Percentiles rank a stretch among this genome's conserved stretches.
Evolutionary conservation across 2,113 vertebrate species (phyloP).

Genomic region (Rhinogobius similis): DNA sequence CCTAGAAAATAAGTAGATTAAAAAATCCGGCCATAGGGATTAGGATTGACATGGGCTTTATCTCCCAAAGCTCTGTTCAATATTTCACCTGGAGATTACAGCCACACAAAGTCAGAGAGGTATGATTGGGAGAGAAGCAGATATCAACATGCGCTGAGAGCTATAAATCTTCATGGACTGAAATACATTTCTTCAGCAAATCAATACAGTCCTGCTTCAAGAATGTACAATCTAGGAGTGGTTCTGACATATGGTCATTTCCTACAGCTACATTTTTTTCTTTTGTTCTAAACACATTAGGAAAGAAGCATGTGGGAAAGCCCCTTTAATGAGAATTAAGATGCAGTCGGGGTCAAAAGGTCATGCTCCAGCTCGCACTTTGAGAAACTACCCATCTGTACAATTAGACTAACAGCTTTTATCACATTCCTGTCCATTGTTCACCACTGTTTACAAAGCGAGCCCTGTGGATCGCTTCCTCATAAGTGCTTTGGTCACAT

Average conservation of each 20-base stretch:
- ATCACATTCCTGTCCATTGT: constrained; percentile 39
- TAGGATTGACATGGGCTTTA: constrained; percentile 24
- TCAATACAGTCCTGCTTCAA: constrained; percentile 39
- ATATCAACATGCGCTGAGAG: constrained; percentile 19
- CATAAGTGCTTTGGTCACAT: background rate
- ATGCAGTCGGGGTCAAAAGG: constrained; percentile 66
- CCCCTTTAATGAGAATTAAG: constrained; percentile 30
- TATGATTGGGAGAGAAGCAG: constrained; percentile 17
- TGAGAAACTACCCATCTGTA: constrained; percentile 64
- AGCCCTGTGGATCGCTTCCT: constrained; percentile 3
- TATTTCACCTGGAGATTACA: constrained; percentile 47
- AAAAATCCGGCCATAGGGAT: constrained; percentile 47
- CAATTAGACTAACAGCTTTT: constrained; percentile 45
- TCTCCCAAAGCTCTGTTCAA: constrained; percentile 22
- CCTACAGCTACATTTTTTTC: constrained; percentile 41
- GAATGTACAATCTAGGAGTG: background rate
- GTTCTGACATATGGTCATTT: constrained; percentile 52
- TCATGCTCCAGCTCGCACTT: constrained; percentile 43
- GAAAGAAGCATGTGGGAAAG: constrained; percentile 36
- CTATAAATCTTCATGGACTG: constrained; percentile 26
- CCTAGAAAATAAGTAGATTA: constrained; percentile 27
- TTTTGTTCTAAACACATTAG: constrained; percentile 42
- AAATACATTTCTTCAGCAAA: constrained; percentile 34
- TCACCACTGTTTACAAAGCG: constrained; percentile 25
- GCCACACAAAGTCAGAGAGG: background rate